Base-by-base conservation (phyloP, 2,113 vertebrate genomes). In the Regulus satrapa region DNA sequence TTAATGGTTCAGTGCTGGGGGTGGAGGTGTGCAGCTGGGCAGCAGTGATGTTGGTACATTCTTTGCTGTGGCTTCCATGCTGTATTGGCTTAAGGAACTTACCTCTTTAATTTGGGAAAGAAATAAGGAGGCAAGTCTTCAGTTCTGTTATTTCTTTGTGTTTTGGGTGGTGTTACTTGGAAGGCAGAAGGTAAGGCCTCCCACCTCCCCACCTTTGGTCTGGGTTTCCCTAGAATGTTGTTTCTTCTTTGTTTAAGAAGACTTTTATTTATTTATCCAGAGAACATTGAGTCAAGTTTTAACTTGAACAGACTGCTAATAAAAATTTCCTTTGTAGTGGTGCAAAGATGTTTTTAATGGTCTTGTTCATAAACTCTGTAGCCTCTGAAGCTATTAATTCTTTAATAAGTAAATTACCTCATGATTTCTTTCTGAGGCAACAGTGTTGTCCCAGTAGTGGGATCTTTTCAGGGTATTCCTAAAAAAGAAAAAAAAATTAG, bases 401-500 rank as follows among this genome's bases (percentile, higher is more conserved):
- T 17, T 3, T 87, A 86, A 58, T 66, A n/a, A 56, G 43, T 62
- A 75, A 78, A 89, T 87, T 81, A 34, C 14, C 29, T 71, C 51
- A 58, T 89, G 2, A 12, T 81, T 91, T 94, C 25, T 82, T 92
- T 91, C 23, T 49, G 18, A 59, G 46, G 46, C 23, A 86, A 28
- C 32, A 58, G 20, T 45, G 3, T 80, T 92, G 59, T 88, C 63
- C 34, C 68, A 84, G 59, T 59, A 89, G 34, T 66, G 36, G 66
- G 54, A 77, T 92, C 49, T 77, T 94, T 86, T 81, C 59, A 36
- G 68, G 55, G 34, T 91, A 91, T 95, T 95, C 76, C 87, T 55
- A 84, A 83, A 55, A 69, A 78, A 88, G 72, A 59, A 55, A 71
- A 68, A 62, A 71, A 49, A 71, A 36, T 4, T 19, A 66, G 36